These are phyloP conservation scores for Hymenochirus boettgeri DNA, from an alignment of 2,113 vertebrate genomes.

Conservation along the genomic window DNA sequence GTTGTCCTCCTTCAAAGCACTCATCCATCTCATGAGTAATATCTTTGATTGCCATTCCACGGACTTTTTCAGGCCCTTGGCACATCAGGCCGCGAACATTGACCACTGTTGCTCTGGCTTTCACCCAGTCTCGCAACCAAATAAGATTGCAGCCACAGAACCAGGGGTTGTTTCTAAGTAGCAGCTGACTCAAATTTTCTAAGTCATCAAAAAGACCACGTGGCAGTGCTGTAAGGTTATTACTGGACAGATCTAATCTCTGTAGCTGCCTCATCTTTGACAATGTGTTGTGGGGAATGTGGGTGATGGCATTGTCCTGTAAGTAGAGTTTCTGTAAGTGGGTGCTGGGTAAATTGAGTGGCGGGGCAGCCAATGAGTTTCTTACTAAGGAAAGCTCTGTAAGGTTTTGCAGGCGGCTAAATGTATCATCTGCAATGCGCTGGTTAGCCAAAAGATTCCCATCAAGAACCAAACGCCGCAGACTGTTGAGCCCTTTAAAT, in stretches of 20 bases:
- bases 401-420: constrained; percentile 83
- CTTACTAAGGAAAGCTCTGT: constrained; percentile 86
- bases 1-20: constrained; percentile 65
- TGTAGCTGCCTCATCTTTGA: constrained; percentile 77
- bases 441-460: constrained; percentile 93
- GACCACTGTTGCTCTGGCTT: constrained; percentile 69
- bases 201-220: constrained; percentile 83
- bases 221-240: constrained; percentile 88
- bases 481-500: constrained; percentile 78
- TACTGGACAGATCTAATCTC: constrained; percentile 84
- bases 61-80: constrained; percentile 78
- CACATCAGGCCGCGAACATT: constrained; percentile 85
- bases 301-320: constrained; percentile 87
- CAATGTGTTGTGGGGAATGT: constrained; percentile 79
- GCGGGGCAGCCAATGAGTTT: constrained; percentile 83
- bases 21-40: constrained; percentile 82
- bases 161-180: constrained; percentile 90
- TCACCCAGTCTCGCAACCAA: constrained; percentile 89
- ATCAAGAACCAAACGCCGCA: constrained; percentile 84
- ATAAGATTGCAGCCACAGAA: constrained; percentile 88
- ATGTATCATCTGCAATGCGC: constrained; percentile 90
- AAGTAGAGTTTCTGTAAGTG: constrained; percentile 80
- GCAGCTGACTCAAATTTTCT: constrained; percentile 76
- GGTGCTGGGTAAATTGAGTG: constrained; percentile 76
- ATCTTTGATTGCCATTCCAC: constrained; percentile 82